Evolutionary conservation across 2,888 invertebrate species (phyloP).

Genomic region (Ochropleura plecta): DNA sequence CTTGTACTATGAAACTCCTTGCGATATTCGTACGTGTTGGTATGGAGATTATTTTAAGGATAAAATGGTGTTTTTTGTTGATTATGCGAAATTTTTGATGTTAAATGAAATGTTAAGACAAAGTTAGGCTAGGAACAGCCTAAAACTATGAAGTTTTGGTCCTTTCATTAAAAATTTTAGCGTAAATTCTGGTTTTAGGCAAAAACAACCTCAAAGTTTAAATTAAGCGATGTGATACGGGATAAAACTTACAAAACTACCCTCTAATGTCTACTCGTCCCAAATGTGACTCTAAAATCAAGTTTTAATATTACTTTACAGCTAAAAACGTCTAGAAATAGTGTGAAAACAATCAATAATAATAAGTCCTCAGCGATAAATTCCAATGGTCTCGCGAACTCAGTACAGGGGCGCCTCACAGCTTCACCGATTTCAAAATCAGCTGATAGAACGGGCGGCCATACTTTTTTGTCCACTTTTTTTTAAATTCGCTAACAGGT

Average conservation of each 20-base stretch:
- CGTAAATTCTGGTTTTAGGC: background rate
- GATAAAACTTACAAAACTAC: no score
- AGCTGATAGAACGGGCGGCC: constrained; percentile 63
- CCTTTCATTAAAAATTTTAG: background rate
- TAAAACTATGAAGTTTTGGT: background rate
- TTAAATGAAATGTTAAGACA: background rate
- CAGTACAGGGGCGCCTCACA: constrained; percentile 66
- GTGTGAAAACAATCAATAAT: constrained; percentile 35
- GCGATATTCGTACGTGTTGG: constrained; percentile 4
- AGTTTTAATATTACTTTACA: background rate
- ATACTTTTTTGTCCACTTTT: constrained; percentile 59
- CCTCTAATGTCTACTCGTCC: background rate
- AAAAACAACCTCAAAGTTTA: constrained; percentile 15
- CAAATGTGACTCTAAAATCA: background rate
- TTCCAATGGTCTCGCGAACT: constrained; percentile 35
- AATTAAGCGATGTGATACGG: background rate
- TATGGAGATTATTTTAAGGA: background rate
- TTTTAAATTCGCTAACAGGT: constrained; percentile 67
- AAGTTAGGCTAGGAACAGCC: accelerated
- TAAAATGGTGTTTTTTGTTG: background rate
- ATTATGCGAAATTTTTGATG: background rate
- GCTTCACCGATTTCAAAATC: constrained; percentile 61
- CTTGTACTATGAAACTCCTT: constrained; percentile 58
- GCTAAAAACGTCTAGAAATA: background rate
- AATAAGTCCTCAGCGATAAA: constrained; percentile 48